These are phyloP conservation scores for Notarius lentiginosus DNA, from an alignment of 2,113 vertebrate genomes.

Conservation along the genomic window DNA sequence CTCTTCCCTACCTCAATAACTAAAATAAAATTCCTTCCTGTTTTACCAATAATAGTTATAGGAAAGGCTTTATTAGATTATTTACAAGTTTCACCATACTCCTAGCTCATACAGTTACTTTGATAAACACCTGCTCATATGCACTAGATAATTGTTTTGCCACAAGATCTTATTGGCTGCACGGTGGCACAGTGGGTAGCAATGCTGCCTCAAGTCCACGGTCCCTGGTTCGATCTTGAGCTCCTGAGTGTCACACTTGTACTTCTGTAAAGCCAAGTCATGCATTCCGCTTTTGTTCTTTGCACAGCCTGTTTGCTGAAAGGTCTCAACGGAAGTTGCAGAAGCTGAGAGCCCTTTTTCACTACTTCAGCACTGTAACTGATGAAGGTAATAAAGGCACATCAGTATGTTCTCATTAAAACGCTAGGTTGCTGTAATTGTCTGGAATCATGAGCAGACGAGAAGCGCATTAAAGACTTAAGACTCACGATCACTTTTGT, in stretches of 20 bases:
- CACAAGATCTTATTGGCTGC: neutral
- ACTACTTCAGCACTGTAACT: constrained; percentile 69
- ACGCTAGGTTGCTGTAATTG: neutral
- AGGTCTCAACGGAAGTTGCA: constrained; percentile 45
- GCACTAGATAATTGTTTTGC: no score
- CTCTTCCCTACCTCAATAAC: neutral
- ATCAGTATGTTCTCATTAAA: neutral
- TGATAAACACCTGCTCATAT: neutral
- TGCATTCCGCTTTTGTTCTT: neutral
- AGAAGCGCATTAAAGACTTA: neutral
- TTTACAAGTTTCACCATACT: neutral
- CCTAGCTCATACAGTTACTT: neutral
- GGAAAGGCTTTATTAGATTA: neutral
- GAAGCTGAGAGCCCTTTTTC: constrained; percentile 70
- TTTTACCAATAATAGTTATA: neutral
- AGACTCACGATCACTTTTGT: neutral
- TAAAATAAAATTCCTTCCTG: neutral
- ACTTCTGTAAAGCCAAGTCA: neutral
- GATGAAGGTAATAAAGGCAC: constrained; percentile 30
- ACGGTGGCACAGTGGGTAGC: neutral
- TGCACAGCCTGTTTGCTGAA: constrained; percentile 61
- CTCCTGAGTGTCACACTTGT: neutral
- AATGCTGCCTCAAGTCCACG: neutral
- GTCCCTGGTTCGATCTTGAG: neutral
- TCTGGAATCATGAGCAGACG: neutral